phyloP scores from a whole-genome alignment of 2,888 invertebrate species.

The Trichogramma evanescens region DNA sequence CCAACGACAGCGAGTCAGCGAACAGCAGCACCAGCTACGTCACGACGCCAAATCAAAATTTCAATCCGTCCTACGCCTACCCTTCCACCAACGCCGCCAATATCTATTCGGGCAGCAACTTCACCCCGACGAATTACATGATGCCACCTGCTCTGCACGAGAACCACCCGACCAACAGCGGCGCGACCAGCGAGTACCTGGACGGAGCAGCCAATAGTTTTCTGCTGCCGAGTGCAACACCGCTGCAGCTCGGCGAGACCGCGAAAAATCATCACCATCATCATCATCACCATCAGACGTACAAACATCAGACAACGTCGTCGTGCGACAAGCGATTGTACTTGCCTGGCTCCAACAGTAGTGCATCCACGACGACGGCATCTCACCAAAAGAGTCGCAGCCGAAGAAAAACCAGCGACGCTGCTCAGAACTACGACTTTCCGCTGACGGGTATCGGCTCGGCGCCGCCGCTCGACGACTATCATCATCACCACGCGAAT shows the following conservation, averaged over 20 bases:
- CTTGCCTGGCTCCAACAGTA: not conserved
- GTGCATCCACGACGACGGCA: not conserved
- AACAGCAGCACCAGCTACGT: conserved; percentile 31
- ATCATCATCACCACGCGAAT: conserved; percentile 39
- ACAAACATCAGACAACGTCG: conserved; percentile 2
- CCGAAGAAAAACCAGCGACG: not conserved
- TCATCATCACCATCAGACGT: not conserved
- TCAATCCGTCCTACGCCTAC: conserved; percentile 43
- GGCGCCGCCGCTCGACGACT: conserved; percentile 39
- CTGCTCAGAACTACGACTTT: conserved; percentile 41
- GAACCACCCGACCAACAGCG: conserved; percentile 24
- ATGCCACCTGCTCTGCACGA: conserved; percentile 40
- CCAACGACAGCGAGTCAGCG: conserved; percentile 36
- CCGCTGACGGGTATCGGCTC: conserved; percentile 35
- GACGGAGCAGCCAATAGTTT: conserved; percentile 31
- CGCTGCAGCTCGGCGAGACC: conserved; percentile 14
- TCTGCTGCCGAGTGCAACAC: conserved; percentile 31
- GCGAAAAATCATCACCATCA: conserved; percentile 5
- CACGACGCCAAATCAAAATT: conserved; percentile 44
- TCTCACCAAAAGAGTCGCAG: not conserved
- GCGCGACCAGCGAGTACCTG: not conserved
- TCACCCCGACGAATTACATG: conserved; percentile 43
- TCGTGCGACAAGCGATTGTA: conserved; percentile 37
- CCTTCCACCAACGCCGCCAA: conserved; percentile 42
- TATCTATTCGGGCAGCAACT: conserved; percentile 43